phyloP scores from a whole-genome alignment of 2,797 vertebrate genomes.

The Danio choprae region DNA sequence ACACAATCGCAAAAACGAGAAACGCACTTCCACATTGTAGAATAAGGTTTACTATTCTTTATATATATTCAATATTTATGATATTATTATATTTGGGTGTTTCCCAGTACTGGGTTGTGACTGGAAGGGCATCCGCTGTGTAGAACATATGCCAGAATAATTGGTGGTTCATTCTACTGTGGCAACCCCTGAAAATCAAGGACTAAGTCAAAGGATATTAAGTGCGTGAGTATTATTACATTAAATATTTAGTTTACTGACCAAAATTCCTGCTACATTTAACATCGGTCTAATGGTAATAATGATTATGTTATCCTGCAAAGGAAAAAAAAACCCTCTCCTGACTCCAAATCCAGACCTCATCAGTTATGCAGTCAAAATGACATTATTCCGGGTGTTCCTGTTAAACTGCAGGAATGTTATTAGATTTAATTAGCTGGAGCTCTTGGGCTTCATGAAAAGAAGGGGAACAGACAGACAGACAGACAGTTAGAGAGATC shows the following conservation, averaged over 20 bases:
- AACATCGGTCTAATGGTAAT: not conserved
- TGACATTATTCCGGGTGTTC: slow-evolving; percentile 46
- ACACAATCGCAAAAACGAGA: too few relatives aligned
- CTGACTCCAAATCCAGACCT: slow-evolving; percentile 60
- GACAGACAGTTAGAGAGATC: slow-evolving; percentile 42
- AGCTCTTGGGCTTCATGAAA: slow-evolving; percentile 26
- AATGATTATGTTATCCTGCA: slow-evolving; percentile 3
- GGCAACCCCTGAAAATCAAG: too few relatives aligned
- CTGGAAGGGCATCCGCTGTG: too few relatives aligned
- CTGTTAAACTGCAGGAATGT: slow-evolving; percentile 34
- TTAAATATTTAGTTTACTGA: not conserved
- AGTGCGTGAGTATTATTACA: too few relatives aligned
- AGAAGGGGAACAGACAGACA: slow-evolving; percentile 31
- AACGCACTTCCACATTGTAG: too few relatives aligned
- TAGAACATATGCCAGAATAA: too few relatives aligned
- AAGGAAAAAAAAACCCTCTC: slow-evolving; percentile 19
- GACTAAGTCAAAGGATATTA: too few relatives aligned
- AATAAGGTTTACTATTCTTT: too few relatives aligned
- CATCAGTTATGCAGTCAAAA: slow-evolving; percentile 70
- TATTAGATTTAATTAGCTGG: slow-evolving; percentile 50
- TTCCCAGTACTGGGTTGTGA: too few relatives aligned
- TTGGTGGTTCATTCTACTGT: too few relatives aligned
- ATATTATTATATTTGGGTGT: too few relatives aligned
- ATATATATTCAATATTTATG: too few relatives aligned
- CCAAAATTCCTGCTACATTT: not conserved